These are phyloP conservation scores for Xestia rhomboidea DNA, from an alignment of 2,888 invertebrate genomes.

Conservation along the genomic window DNA sequence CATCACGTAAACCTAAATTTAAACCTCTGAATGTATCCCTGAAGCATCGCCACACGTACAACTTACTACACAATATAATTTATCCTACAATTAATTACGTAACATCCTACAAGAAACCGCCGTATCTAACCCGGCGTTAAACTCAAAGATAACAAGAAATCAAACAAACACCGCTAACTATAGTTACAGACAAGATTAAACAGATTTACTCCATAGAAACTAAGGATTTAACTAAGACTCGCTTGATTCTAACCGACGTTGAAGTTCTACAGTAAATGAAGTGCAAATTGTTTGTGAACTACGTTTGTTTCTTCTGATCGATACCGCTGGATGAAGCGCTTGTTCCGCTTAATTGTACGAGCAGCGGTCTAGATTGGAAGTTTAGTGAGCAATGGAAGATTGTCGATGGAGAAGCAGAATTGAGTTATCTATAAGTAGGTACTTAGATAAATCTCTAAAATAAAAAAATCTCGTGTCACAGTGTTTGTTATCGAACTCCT, in stretches of 20 bases:
- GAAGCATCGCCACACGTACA: background rate
- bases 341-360: slow-evolving; percentile 48
- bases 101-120: slow-evolving; percentile 1
- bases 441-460: background rate
- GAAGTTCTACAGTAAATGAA: slow-evolving; percentile 63
- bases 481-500: no score
- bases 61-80: background rate
- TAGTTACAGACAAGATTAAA: slow-evolving; percentile 56
- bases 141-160: slow-evolving; percentile 38
- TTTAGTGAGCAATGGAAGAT: slow-evolving; percentile 7
- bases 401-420: background rate
- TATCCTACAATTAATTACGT: slow-evolving; percentile 2
- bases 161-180: slow-evolving; percentile 35
- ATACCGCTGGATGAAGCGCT: slow-evolving; percentile 42
- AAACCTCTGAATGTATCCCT: background rate
- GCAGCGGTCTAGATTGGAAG: slow-evolving; percentile 19
- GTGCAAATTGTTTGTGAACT: slow-evolving; percentile 73
- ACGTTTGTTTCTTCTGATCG: slow-evolving; percentile 65
- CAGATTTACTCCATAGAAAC: slow-evolving; percentile 53
- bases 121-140: slow-evolving; percentile 2
- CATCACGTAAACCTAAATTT: background rate
- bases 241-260: slow-evolving; percentile 59
- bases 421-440: background rate
- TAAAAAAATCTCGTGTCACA: no score
- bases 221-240: slow-evolving; percentile 42